Base-by-base conservation (phyloP, 2,113 vertebrate genomes). In the Pterophyllum scalare region DNA sequence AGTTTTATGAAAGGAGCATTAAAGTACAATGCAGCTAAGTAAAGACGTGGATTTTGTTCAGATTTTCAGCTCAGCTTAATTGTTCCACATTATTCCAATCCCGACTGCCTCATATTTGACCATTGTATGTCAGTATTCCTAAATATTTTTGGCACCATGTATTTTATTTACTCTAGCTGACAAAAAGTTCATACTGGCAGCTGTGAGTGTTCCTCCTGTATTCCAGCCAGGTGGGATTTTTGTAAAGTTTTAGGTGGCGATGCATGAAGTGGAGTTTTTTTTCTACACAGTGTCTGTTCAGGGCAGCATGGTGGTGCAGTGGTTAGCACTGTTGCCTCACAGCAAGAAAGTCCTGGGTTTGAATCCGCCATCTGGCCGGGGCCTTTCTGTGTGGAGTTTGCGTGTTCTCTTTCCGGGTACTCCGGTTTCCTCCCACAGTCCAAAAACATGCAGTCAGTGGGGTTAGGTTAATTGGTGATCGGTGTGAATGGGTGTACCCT, bases 1-100 rank as follows among this genome's bases (percentile, higher is more conserved):
- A 77, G 33, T 76, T 88, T 81, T 72, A 54, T 84, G 24, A 84
- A 86, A 80, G 80, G 59, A 87, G 59, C 14, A 19, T 5, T 79
- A 77, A 67, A 85, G 85, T 40, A 92, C 89, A 91, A 84, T 83
- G 83, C 74, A 83, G 79, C 86, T 84, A 86, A 87, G 88, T 65
- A 82, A 77, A 84, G 88, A 86, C 35, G 5, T 26, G n/a, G 4
- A 6, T 58, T 83, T 57, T 81, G 31, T 54, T 89, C 24, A 65
- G 19, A 54, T 54, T 58, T 83, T 81, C 56, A 84, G 5, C 70
- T 57, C 22, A 2, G 12, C 52, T 31, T 59, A 60, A 84, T 85
- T 52, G 75, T 85, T 85, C 87, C 38, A 54, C 46, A 15, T 61
- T 11, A 33, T 89, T 61, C 59, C 22, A 11, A 65, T 57, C 11